Evolutionary conservation across 2,797 vertebrate species (phyloP).

Genomic region (Melanotaenia nigrans): DNA sequence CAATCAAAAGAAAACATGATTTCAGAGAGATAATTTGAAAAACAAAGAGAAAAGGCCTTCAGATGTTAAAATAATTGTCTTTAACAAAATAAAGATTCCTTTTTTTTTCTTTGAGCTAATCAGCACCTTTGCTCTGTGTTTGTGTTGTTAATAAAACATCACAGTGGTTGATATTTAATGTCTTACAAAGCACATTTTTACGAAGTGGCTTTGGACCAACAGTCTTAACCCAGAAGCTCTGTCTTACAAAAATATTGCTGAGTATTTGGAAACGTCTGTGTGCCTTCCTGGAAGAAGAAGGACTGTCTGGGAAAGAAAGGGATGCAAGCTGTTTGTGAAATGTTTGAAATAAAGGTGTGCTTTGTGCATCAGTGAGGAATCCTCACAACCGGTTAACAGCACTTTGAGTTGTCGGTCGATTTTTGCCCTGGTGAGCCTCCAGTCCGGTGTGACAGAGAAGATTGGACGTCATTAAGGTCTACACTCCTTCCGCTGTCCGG

Average conservation of each 20-base stretch:
- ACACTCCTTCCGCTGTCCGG: slow-evolving; percentile 69
- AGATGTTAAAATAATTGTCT: slow-evolving; percentile 56
- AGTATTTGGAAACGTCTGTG: slow-evolving; percentile 23
- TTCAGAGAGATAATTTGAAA: slow-evolving; percentile 58
- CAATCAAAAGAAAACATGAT: slow-evolving; percentile 53
- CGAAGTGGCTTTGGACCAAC: background rate
- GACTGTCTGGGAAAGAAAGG: slow-evolving; percentile 32
- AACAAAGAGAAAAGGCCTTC: slow-evolving; percentile 41
- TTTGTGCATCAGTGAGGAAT: slow-evolving; percentile 68
- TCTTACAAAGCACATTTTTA: slow-evolving; percentile 21
- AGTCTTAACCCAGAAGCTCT: slow-evolving; percentile 21
- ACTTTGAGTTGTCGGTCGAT: slow-evolving; percentile 77
- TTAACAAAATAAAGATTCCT: slow-evolving; percentile 53
- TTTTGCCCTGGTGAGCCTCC: slow-evolving; percentile 77
- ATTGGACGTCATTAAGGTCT: slow-evolving; percentile 82
- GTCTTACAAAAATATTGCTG: background rate
- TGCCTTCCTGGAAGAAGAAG: slow-evolving; percentile 21
- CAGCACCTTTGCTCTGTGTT: slow-evolving; percentile 47
- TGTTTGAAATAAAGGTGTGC: slow-evolving; percentile 66
- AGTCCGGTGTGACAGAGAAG: slow-evolving; percentile 80
- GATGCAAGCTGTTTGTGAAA: slow-evolving; percentile 45
- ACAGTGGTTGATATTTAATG: slow-evolving; percentile 39
- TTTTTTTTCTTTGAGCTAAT: slow-evolving; percentile 44
- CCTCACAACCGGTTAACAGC: slow-evolving; percentile 76
- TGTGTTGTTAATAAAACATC: slow-evolving; percentile 47